Evolutionary conservation across 2,888 invertebrate species (phyloP), one percentile per base, ranked within the genome.

Genomic region (Erebia epiphron): DNA sequence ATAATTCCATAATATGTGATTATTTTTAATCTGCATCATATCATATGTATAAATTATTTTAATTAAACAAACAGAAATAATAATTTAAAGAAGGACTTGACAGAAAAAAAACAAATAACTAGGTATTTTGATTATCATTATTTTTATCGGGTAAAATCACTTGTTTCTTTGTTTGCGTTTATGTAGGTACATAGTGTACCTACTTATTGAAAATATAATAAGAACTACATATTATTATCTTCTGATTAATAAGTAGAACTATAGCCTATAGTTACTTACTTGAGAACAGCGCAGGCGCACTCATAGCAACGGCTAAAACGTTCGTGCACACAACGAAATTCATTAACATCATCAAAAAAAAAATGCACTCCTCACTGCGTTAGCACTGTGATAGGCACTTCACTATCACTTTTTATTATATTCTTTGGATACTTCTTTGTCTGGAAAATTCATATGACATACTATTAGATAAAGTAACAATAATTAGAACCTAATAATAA

Each of bases 221-320:
- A 35, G 35, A 35, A 35, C 35, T 35, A 46, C 46, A 16, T 54
- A 54, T n/a, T n/a, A n/a, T n/a, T n/a, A n/a, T 54, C 9, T 16
- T 54, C 54, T 9, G 54, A 54, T 21, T 26, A 56, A 57, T 43
- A 21, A 58, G 18, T 13, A 26, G 2, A 60, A 43, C n/a, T n/a
- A 60, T 16, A 41, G 7, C 11, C 43, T 62, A n/a, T n/a, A 9
- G 5, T n/a, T 49, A 71, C 73, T 72, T 57, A 75, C 73, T 52
- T 41, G 18, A 21, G 21, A 62, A 43, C 10, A 46, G 11, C 2
- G 49, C 52, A 5, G 72, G 66, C 13, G 67, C 70, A 8, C 72
- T 67, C 10, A 64, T 7, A 9, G 69, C 67, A 14, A 43, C 60
- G 13, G 58, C 56, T 26, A 72, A 58, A n/a, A 67, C 52, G 43